Conservation (phyloP, 2,113 vertebrate species). For the Aptenodytes patagonicus region DNA sequence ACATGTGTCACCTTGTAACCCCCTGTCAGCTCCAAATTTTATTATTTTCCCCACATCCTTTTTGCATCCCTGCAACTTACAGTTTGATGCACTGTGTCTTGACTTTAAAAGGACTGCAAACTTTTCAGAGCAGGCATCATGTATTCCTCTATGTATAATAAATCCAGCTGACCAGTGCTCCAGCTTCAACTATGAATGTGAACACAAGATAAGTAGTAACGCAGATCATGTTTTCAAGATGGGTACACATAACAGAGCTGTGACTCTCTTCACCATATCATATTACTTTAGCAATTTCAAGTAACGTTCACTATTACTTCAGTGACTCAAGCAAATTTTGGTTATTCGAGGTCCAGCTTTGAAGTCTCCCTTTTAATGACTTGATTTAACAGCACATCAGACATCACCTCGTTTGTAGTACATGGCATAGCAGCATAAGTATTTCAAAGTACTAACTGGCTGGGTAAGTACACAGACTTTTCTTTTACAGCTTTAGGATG, state of each 20-base stretch:
- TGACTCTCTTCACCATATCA: rapidly evolving
- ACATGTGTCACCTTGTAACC: neutral
- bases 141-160: neutral
- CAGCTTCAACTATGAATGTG: neutral
- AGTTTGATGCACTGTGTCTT: neutral
- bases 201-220: neutral
- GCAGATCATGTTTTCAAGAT: neutral
- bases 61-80: neutral
- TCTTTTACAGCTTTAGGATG: neutral
- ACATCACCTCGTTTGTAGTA: neutral
- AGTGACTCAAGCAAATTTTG: neutral
- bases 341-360: neutral
- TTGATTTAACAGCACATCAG: neutral
- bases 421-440: neutral
- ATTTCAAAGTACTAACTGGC: neutral
- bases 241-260: neutral
- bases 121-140: neutral
- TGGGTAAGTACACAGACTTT: neutral
- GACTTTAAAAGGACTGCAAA: neutral
- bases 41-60: neutral
- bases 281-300: neutral
- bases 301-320: neutral
- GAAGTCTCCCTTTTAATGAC: neutral
- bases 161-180: neutral
- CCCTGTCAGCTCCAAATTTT: neutral